Evolutionary conservation across 2,113 vertebrate species (phyloP), one percentile per base, ranked within the genome.

Genomic region (Collichthys lucidus): DNA sequence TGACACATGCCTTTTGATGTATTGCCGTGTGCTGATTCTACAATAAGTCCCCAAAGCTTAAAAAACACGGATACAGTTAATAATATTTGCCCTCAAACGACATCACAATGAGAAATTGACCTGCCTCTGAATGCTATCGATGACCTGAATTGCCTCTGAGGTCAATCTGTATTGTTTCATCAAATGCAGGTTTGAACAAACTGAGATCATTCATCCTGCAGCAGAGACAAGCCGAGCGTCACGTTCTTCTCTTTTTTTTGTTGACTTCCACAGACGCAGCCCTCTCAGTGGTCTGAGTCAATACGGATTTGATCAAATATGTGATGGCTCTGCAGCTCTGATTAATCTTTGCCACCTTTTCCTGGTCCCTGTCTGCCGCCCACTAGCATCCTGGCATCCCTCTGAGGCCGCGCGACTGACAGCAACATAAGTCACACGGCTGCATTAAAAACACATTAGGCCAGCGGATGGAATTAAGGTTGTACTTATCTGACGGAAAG

Each of bases 401-500:
- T 83, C 56, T 42, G 89, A 91, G 84, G 84, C 89, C 82, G 35
- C 9, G 8, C 29, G 11, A 60, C 86, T 93, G 94, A 95, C 93
- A 94, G 92, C 82, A 92, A 89, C 93, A 95, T 95, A 95, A 94
- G 93, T 95, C 94, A 95, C 83, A 77, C 16, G 77, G 91, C 93
- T 92, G 92, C 94, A 95, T 95, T 95, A 95, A 95, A 95, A 95
- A 94, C 94, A 94, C 93, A 95, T 95, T 94, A 95, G 92, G 84
- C 88, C 91, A 86, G 85, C 79, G 83, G 91, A 93, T 93, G 91
- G 91, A 94, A 94, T 94, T 94, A 92, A 90, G 87, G 90, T 82
- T 87, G 79, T 47, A 65, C 90, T 91, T 92, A 93, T 93, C 92
- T 93, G 93, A 93, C 80, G 68, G 83, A 86, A 80, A 88, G 82